These are phyloP conservation scores for Drosophila imparisetae DNA, from an alignment of 2,888 invertebrate genomes.

Conservation along the genomic window DNA sequence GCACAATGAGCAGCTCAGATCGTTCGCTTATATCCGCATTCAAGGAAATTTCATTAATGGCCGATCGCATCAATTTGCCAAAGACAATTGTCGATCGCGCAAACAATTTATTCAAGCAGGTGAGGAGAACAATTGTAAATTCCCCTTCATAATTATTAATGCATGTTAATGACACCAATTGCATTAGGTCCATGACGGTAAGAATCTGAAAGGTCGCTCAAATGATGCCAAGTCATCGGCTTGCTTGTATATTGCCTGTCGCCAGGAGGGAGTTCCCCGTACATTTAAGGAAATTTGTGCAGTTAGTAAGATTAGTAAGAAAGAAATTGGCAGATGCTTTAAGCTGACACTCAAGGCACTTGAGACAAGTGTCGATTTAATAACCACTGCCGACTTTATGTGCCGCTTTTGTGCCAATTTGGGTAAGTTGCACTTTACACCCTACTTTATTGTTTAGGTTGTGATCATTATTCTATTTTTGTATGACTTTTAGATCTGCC, in stretches of 20 bases:
- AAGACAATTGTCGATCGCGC: conserved; percentile 98
- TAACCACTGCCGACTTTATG: conserved; percentile 99
- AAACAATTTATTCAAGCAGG: conserved; percentile 98
- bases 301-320: conserved; percentile 99
- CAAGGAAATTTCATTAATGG: conserved; percentile 98
- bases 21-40: conserved; percentile 97
- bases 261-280: conserved; percentile 99
- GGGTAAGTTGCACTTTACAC: conserved; percentile 83
- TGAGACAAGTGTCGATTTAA: conserved; percentile 98
- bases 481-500: conserved; percentile 86
- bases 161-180: not conserved
- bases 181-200: conserved; percentile 93
- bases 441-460: not conserved
- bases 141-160: not conserved
- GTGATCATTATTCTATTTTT: not conserved
- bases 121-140: conserved; percentile 31
- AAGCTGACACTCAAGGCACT: conserved; percentile 97
- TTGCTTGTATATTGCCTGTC: conserved; percentile 98
- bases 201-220: conserved; percentile 96
- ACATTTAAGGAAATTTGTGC: conserved; percentile 99
- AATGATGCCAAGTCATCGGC: conserved; percentile 99
- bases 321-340: conserved; percentile 99
- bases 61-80: conserved; percentile 98
- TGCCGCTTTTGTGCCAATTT: conserved; percentile 98
- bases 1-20: conserved; percentile 96